Percentiles rank a stretch among this genome's conserved stretches.
phyloP scores from a whole-genome alignment of 2,797 vertebrate genomes.

The Nasua narica region DNA sequence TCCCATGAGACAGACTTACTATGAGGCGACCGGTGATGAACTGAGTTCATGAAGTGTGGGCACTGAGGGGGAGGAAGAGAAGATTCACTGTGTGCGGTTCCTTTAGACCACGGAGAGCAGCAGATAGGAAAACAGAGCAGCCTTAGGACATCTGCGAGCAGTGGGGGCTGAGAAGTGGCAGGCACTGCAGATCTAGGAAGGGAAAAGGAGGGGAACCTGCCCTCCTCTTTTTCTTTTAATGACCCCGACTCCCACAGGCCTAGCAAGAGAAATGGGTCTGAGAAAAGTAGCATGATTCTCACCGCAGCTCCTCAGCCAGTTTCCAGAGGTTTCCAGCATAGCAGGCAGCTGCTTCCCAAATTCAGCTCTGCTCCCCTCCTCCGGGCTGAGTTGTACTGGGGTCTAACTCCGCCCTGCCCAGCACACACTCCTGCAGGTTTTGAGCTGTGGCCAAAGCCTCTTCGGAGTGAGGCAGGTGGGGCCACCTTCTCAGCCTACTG shows the following conservation, averaged over 20 bases:
- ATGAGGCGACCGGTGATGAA: slow-evolving; percentile 7
- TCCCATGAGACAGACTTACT: background rate
- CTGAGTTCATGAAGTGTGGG: background rate
- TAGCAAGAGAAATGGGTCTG: slow-evolving; percentile 35
- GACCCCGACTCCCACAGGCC: background rate
- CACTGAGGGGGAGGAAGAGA: background rate
- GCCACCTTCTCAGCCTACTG: background rate
- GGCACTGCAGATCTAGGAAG: background rate
- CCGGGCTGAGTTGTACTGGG: background rate
- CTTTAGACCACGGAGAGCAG: background rate
- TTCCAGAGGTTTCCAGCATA: slow-evolving; percentile 55
- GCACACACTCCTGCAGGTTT: slow-evolving; percentile 4
- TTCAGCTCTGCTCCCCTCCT: background rate
- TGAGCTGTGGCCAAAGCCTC: slow-evolving; percentile 42
- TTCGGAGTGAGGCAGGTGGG: slow-evolving; percentile 47
- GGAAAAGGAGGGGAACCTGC: background rate
- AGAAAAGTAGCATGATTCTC: slow-evolving; percentile 49
- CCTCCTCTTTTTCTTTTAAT: background rate
- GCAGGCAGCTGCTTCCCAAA: slow-evolving; percentile 47
- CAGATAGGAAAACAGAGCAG: background rate
- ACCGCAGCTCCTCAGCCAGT: slow-evolving; percentile 49
- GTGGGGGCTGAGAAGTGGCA: background rate
- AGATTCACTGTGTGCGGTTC: background rate
- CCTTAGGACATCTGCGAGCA: background rate
- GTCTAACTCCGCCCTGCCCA: background rate